phyloP scores from a whole-genome alignment of 2,888 invertebrate genomes.

The Stenotaenia linearis region DNA sequence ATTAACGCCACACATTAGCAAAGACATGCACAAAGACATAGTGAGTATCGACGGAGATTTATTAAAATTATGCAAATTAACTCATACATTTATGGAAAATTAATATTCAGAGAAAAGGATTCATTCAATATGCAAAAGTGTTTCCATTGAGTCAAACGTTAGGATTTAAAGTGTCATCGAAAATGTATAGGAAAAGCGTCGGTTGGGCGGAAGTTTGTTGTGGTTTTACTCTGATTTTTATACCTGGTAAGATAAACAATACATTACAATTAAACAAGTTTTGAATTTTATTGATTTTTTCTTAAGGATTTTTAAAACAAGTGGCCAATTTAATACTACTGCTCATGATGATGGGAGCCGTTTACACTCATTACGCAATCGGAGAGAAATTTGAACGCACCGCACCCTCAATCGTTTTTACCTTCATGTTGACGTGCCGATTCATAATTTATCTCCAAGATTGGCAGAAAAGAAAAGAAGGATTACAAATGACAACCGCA shows the following conservation, averaged over 20 bases:
- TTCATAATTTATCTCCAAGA: slow-evolving; percentile 73
- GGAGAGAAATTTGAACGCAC: slow-evolving; percentile 87
- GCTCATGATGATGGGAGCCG: slow-evolving; percentile 76
- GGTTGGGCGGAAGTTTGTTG: slow-evolving; percentile 78
- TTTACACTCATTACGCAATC: slow-evolving; percentile 88
- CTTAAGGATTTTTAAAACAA: slow-evolving; percentile 83
- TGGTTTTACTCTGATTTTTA: slow-evolving; percentile 67
- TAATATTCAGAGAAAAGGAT: slow-evolving; percentile 73
- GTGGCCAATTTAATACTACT: slow-evolving; percentile 78
- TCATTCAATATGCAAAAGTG: slow-evolving; percentile 92
- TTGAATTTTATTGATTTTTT: neutral
- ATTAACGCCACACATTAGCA: slow-evolving; percentile 81
- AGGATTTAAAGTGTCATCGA: slow-evolving; percentile 81
- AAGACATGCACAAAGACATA: slow-evolving; percentile 93
- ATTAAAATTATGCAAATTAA: neutral
- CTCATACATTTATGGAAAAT: neutral
- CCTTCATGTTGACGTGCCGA: slow-evolving; percentile 84
- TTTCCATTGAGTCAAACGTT: slow-evolving; percentile 75
- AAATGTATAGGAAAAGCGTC: slow-evolving; percentile 81
- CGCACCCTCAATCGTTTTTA: slow-evolving; percentile 80
- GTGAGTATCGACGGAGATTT: slow-evolving; percentile 55
- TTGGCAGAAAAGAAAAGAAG: slow-evolving; percentile 44
- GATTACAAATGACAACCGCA: neutral
- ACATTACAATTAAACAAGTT: neutral
- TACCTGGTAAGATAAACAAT: slow-evolving; percentile 39